Evolutionary conservation across 2,113 vertebrate genomes (phyloP).

Genomic region (Arizona elegans): DNA sequence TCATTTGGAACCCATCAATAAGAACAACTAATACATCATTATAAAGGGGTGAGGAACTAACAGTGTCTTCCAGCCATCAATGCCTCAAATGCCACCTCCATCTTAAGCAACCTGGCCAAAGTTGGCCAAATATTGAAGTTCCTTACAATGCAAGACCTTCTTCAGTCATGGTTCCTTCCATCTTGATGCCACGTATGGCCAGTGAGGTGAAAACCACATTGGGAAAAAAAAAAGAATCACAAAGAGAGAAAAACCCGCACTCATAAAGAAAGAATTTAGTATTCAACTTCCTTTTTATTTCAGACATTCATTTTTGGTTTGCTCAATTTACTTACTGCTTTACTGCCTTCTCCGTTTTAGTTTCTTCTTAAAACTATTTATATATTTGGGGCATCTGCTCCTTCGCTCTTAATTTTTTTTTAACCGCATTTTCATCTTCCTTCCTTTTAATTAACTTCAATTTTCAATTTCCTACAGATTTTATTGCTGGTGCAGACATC

Average conservation of each 20-base stretch:
- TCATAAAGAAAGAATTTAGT: background rate
- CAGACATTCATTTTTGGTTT: background rate
- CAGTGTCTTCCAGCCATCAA: slow-evolving; percentile 6
- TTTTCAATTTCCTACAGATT: background rate
- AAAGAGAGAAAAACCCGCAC: background rate
- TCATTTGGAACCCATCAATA: background rate
- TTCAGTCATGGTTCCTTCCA: background rate
- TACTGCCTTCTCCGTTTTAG: background rate
- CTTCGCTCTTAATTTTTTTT: background rate
- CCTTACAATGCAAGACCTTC: background rate
- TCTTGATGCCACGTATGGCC: background rate
- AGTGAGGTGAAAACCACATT: background rate
- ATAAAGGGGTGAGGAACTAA: slow-evolving; percentile 9
- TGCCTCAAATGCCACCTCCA: slow-evolving; percentile 5
- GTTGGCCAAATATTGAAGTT: background rate
- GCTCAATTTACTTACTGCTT: background rate
- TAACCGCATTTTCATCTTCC: background rate
- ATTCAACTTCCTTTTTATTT: background rate
- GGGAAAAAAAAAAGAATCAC: background rate
- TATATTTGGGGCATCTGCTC: background rate
- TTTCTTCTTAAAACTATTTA: background rate
- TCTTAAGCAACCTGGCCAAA: background rate
- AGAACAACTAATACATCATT: background rate
- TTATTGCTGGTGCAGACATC: background rate
- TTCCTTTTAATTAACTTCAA: background rate